Evolutionary conservation across 2,888 invertebrate species (phyloP).

Genomic region (Orthosia cruda): DNA sequence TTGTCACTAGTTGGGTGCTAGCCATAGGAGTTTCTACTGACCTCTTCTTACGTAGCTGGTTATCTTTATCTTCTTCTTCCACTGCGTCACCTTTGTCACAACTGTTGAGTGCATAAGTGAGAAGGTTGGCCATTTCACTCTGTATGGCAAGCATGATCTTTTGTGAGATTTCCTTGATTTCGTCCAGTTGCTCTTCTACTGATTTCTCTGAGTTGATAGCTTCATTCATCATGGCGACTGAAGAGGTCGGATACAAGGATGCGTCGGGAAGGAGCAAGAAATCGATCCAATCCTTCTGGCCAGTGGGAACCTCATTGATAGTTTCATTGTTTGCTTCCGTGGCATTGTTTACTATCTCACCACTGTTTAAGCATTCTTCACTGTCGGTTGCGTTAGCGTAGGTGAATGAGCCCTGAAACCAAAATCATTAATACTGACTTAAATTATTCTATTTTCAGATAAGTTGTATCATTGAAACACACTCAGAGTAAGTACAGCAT

Average conservation of each 20-base stretch:
- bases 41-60: conserved; percentile 78
- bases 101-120: conserved; percentile 78
- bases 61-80: conserved; percentile 71
- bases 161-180: conserved; percentile 84
- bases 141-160: conserved; percentile 82
- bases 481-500: too few relatives aligned
- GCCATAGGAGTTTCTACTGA: conserved; percentile 86
- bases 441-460: too few relatives aligned
- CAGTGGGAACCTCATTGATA: conserved; percentile 71
- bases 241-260: conserved; percentile 77
- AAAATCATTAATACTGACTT: not conserved
- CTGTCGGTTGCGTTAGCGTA: conserved; percentile 70
- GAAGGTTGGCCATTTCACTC: conserved; percentile 83
- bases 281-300: conserved; percentile 81
- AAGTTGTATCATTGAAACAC: too few relatives aligned
- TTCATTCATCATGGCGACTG: conserved; percentile 83
- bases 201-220: conserved; percentile 80
- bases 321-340: conserved; percentile 69
- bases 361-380: conserved; percentile 66
- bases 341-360: conserved; percentile 64
- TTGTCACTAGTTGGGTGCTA: conserved; percentile 83
- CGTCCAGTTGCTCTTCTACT: conserved; percentile 85
- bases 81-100: conserved; percentile 74
- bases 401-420: conserved; percentile 78
- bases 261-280: conserved; percentile 74